Conservation (phyloP, 1,140 invertebrate species). For the Theocolax elegans region DNA sequence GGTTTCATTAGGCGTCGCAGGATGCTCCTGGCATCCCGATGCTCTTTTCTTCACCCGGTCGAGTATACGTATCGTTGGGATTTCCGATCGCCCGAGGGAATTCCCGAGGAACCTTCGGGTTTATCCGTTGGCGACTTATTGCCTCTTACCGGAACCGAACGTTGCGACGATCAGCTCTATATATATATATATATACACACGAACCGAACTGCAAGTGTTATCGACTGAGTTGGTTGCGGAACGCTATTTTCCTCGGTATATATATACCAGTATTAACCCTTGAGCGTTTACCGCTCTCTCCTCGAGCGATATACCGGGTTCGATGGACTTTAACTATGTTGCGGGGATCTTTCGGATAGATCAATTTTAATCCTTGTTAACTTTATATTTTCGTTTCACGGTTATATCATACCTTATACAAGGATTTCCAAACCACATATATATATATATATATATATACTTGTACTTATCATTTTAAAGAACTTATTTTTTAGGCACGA, state of each 20-base stretch:
- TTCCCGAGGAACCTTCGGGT: not conserved
- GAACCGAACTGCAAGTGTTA: not conserved
- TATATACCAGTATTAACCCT: slow-evolving; percentile 6
- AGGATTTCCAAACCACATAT: too few relatives aligned
- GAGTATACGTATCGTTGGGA: not conserved
- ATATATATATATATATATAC: too few relatives aligned
- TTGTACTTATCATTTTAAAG: too few relatives aligned
- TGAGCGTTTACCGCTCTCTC: not conserved
- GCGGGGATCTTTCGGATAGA: not conserved
- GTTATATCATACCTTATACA: too few relatives aligned
- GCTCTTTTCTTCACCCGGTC: slow-evolving; percentile 35
- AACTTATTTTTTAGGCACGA: too few relatives aligned
- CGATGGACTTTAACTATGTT: not conserved
- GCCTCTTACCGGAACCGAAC: not conserved
- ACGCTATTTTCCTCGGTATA: not conserved
- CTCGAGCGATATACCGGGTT: too few relatives aligned
- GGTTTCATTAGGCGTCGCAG: slow-evolving; percentile 52
- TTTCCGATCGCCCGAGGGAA: slow-evolving; percentile 7
- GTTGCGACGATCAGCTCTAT: not conserved
- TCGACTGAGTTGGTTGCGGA: not conserved
- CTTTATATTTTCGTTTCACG: too few relatives aligned
- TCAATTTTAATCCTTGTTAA: not conserved
- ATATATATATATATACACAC: too few relatives aligned
- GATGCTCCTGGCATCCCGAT: slow-evolving; percentile 50
- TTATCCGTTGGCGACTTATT: slow-evolving; percentile 27